Evolutionary conservation across 1,140 invertebrate species (phyloP), one percentile per base, ranked within the genome.

Genomic region (Drosophila nannoptera): DNA sequence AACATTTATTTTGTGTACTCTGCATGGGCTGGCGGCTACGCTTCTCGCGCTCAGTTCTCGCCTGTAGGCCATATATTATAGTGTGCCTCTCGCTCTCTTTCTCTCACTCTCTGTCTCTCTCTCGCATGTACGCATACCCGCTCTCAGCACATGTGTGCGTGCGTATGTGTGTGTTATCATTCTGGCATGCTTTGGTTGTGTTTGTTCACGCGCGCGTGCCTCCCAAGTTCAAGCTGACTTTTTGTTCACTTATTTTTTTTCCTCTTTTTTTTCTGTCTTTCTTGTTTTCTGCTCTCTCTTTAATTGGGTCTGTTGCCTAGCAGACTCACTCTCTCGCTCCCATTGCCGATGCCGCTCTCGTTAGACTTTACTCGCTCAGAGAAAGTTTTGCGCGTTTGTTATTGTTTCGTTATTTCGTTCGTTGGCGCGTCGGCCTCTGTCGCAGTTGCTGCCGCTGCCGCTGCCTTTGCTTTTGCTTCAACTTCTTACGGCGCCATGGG

Each of bases 401-500:
- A 84, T 84, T 84, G 81, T 84, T 84, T 84, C 82, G 81, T 81
- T 84, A 84, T 86, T 84, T 75, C 77, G 81, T 81, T 81, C 77
- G 74, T 75, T 82, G 56, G 75, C 72, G 80, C 52, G 52, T 83
- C 70, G 62, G 56, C 78, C 54, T 61, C 59, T 43, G 46, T 50
- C 53, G 33, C 36, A 33, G 11, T 42, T n/a, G 33, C 35, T 38
- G 12, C 3, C 11, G 4, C 48, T 50, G 32, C 16, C 12, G 35
- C 6, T 12, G 14, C 12, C n/a, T n/a, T n/a, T n/a, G n/a, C 22
- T 22, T 22, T 22, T 48, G 45, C 43, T 29, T 63, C 50, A 33
- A 29, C 43, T 46, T 52, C 35, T 22, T 16, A 36, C 31, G n/a
- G 42, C 14, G 46, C 46, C 12, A 33, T 46, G 40, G 45, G 52